Percentiles rank a stretch among this genome's conserved stretches.
These are phyloP conservation scores for Euura saliciscinereae DNA, from an alignment of 1,140 invertebrate species.

Conservation along the genomic window DNA sequence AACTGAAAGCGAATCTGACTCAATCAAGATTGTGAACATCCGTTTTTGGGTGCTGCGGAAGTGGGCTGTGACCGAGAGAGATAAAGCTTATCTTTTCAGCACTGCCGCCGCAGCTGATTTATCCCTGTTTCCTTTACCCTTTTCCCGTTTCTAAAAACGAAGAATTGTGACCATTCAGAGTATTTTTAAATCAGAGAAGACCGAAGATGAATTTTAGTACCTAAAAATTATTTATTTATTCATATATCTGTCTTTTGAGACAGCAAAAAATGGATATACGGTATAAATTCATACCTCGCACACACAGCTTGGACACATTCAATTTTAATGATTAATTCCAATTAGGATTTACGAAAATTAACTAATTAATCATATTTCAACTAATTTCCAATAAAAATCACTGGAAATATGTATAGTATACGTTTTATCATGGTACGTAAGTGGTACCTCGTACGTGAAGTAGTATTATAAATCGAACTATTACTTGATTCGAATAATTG, in stretches of 20 bases:
- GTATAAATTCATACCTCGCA: neutral
- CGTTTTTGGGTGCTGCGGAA: neutral
- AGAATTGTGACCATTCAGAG: neutral
- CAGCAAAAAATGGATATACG: neutral
- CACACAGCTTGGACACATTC: neutral
- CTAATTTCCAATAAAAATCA: too few species aligned
- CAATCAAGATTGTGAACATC: neutral
- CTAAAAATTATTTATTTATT: conserved; percentile 1
- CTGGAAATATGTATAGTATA: too few species aligned
- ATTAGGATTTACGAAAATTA: neutral
- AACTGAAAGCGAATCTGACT: neutral
- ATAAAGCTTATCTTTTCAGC: neutral
- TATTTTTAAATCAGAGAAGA: neutral
- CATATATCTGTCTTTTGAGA: neutral
- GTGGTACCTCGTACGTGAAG: too few species aligned
- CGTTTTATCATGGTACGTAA: too few species aligned
- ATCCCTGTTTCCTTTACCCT: neutral
- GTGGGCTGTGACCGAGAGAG: neutral
- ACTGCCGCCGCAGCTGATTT: neutral
- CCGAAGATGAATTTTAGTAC: neutral
- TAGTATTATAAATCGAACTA: too few species aligned
- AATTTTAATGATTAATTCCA: neutral
- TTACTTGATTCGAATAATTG: too few species aligned
- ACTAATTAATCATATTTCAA: too few species aligned
- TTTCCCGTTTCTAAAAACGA: neutral